A percentile compares a stretch with the other conserved stretches of the same genome.
These are phyloP conservation scores for Coenobita brevimanus DNA, from an alignment of 1,140 invertebrate genomes.

Conservation along the genomic window DNA sequence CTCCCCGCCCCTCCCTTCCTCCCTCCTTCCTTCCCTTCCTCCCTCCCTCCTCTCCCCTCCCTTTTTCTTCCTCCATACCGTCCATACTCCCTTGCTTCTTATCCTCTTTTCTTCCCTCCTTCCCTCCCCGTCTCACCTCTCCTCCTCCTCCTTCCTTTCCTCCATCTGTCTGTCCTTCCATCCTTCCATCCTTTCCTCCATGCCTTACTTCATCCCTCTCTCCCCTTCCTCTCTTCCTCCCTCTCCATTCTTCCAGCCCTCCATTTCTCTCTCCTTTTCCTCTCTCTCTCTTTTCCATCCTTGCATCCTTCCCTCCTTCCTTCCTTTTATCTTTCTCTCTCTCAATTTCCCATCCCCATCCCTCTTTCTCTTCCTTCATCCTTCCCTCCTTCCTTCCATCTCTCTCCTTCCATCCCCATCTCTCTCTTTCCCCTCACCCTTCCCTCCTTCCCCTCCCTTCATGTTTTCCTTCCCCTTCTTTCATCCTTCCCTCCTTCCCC, in stretches of 20 bases:
- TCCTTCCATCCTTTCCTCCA: neutral
- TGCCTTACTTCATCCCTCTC: neutral
- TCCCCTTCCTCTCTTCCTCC: neutral
- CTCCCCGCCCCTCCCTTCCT: neutral
- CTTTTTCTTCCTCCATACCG: neutral
- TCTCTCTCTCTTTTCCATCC: no score
- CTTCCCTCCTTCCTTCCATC: neutral
- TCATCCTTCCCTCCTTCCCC: neutral
- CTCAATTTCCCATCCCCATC: no score
- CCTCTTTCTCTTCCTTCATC: no score
- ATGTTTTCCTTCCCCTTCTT: neutral
- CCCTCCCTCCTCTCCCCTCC: neutral
- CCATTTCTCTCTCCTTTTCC: neutral
- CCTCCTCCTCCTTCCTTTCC: neutral
- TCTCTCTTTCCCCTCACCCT: neutral
- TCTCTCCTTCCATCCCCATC: neutral
- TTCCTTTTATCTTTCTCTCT: neutral
- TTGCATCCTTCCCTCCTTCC: neutral
- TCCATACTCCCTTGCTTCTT: no score
- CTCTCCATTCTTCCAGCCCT: neutral
- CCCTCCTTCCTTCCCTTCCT: neutral
- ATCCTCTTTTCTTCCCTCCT: neutral
- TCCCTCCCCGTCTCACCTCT: neutral
- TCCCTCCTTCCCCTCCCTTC: neutral
- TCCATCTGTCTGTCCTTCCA: neutral